Conservation (phyloP, 2,888 invertebrate species). For the Parnassius smintheus region DNA sequence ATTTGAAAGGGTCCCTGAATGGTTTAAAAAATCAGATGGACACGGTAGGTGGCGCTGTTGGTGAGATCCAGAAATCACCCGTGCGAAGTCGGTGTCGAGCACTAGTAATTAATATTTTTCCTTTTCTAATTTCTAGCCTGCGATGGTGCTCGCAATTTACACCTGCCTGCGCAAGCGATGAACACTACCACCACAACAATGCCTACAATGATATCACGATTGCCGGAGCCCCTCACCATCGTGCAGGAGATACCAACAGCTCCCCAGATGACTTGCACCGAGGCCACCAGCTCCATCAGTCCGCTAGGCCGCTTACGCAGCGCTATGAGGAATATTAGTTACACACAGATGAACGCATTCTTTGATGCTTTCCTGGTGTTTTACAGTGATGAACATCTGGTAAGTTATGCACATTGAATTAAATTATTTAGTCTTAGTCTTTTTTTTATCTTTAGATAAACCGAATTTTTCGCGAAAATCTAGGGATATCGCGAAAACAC, state of each 20-base stretch:
- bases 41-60: no score
- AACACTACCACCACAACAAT: conserved; percentile 36
- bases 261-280: conserved; percentile 49
- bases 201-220: conserved; percentile 34
- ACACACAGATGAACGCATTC: conserved; percentile 58
- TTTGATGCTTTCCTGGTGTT: conserved; percentile 89
- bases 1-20: no score
- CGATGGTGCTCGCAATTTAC: conserved; percentile 42
- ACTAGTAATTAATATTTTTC: no score
- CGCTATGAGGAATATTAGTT: conserved; percentile 69
- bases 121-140: conserved; percentile 45
- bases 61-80: no score
- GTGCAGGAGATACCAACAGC: conserved; percentile 45
- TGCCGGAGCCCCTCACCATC: conserved; percentile 46
- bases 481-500: no score
- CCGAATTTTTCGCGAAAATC: no score
- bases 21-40: no score
- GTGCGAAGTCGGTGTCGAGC: no score
- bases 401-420: conserved; percentile 45
- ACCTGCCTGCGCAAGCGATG: conserved; percentile 39
- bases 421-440: no score
- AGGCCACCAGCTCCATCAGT: conserved; percentile 47
- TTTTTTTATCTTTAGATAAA: no score
- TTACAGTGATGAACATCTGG: conserved; percentile 91
- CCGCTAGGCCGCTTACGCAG: conserved; percentile 68